phyloP scores from a whole-genome alignment of 1,140 invertebrate genomes.

The Zaprionus kolodkinae region DNA sequence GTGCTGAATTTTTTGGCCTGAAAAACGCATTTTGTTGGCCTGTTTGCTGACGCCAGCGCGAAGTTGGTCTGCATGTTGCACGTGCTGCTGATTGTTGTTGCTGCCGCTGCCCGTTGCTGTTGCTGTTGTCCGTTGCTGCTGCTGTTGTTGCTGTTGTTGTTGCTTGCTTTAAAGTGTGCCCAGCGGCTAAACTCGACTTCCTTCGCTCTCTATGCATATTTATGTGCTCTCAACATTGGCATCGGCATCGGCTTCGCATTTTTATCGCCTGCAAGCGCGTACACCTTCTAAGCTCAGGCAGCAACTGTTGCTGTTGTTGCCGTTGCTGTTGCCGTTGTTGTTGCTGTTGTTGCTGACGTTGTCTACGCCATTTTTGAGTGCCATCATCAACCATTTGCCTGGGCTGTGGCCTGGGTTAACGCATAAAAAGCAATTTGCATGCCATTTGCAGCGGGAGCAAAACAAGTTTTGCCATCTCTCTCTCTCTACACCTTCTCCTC shows the following conservation, averaged over 20 bases:
- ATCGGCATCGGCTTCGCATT: conserved; percentile 29
- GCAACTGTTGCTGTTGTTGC: conserved; percentile 1
- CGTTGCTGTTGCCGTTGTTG: conserved; percentile 7
- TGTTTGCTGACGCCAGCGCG: conserved; percentile 61
- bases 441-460: conserved; percentile 67
- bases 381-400: conserved; percentile 72
- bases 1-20: conserved; percentile 32
- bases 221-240: conserved; percentile 51
- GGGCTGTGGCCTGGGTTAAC: conserved; percentile 53
- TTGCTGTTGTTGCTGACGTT: conserved; percentile 39
- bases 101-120: conserved; percentile 30
- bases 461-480: conserved; percentile 66
- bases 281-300: conserved; percentile 51
- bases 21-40: conserved; percentile 73
- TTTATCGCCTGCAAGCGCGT: conserved; percentile 55
- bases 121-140: conserved; percentile 31
- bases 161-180: conserved; percentile 68
- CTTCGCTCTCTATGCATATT: conserved; percentile 78
- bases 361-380: conserved; percentile 80
- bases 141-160: conserved; percentile 33
- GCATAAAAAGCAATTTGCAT: conserved; percentile 83
- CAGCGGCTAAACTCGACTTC: conserved; percentile 73
- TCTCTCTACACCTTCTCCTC: conserved; percentile 25
- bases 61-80: conserved; percentile 55
- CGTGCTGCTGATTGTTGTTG: conserved; percentile 62